Evolutionary conservation across 2,888 invertebrate species (phyloP).

Genomic region (Clitarchus hookeri): DNA sequence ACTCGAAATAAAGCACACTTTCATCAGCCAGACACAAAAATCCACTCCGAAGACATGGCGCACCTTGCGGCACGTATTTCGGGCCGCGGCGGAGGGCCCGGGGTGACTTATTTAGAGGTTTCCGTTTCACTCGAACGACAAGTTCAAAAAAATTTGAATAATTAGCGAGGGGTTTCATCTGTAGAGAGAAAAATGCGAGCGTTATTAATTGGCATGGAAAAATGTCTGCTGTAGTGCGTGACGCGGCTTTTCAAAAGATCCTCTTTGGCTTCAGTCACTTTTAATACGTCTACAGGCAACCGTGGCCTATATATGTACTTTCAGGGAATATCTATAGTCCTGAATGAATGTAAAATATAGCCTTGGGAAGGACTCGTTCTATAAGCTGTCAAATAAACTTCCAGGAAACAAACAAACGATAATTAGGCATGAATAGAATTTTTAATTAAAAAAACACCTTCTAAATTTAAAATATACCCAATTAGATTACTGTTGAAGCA

Average conservation of each 20-base stretch:
- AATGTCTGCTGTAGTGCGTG: background rate
- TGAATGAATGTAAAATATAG: background rate
- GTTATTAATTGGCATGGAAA: background rate
- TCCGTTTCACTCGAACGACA: background rate
- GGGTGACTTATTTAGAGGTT: background rate
- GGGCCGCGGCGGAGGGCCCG: background rate
- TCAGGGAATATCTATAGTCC: background rate
- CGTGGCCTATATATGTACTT: background rate
- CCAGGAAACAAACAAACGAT: no score
- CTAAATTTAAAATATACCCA: no score
- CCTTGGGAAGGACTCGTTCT: no score
- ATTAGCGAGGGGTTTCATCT: background rate
- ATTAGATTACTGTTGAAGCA: no score
- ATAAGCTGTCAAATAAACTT: no score
- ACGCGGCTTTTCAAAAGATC: background rate
- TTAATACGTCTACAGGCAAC: background rate
- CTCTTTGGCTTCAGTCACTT: background rate
- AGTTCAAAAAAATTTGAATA: background rate
- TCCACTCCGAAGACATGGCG: slow-evolving; percentile 2
- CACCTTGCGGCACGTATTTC: background rate
- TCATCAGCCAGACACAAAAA: background rate
- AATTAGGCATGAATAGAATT: no score
- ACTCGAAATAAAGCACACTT: background rate
- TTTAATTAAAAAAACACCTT: no score
- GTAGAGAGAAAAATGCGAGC: background rate